A percentile compares a stretch with the other conserved stretches of the same genome.
These are phyloP conservation scores for Venustaconcha ellipsiformis DNA, from an alignment of 1,140 invertebrate genomes.

Conservation along the genomic window DNA sequence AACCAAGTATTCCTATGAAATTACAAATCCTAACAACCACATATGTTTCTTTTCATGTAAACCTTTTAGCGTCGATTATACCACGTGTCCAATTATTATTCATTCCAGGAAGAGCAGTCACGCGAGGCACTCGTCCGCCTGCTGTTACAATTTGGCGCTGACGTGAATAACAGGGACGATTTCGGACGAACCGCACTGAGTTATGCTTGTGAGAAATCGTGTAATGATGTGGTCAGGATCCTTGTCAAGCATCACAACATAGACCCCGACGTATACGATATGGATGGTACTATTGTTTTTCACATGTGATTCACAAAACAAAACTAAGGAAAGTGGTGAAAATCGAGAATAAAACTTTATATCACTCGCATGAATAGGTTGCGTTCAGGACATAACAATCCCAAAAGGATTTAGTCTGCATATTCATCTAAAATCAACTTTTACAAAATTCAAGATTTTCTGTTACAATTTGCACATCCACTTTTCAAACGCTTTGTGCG, in stretches of 20 bases:
- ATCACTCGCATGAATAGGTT: not conserved
- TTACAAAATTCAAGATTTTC: not conserved
- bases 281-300: constrained; percentile 39
- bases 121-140: constrained; percentile 47
- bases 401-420: not conserved
- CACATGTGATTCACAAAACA: not conserved
- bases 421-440: not conserved
- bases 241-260: constrained; percentile 58
- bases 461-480: not conserved
- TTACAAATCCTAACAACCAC: too few relatives aligned
- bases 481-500: not conserved
- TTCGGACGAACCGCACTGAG: constrained; percentile 52
- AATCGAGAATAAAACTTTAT: not conserved
- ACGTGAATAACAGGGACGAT: constrained; percentile 57
- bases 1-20: too few relatives aligned
- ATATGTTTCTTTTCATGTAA: too few relatives aligned
- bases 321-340: not conserved
- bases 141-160: constrained; percentile 50
- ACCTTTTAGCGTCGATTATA: too few relatives aligned
- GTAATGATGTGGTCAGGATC: constrained; percentile 61
- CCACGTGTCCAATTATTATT: not conserved
- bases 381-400: not conserved
- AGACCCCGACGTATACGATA: constrained; percentile 57
- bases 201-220: constrained; percentile 60
- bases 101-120: constrained; percentile 56